Evolutionary conservation across 2,797 vertebrate species (phyloP).

Genomic region (Onychomys arenicola): DNA sequence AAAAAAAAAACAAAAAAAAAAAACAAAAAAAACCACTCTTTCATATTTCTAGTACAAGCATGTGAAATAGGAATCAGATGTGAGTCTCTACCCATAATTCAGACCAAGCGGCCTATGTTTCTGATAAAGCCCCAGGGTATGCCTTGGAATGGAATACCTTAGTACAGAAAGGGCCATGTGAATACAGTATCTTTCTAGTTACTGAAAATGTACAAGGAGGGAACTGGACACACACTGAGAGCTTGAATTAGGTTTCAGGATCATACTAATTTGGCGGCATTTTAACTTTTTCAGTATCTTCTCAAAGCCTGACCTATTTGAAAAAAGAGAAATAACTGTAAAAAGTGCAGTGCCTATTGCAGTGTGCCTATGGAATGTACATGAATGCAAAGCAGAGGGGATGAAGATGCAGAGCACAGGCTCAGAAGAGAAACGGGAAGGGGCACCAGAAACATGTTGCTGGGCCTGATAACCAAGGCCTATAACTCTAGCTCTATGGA

Average conservation of each 20-base stretch:
- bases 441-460: neutral
- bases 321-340: neutral
- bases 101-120: neutral
- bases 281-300: neutral
- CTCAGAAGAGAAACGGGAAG: neutral
- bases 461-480: neutral
- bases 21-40: neutral
- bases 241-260: neutral
- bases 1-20: too few relatives aligned
- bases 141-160: neutral
- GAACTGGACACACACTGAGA: neutral
- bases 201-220: neutral
- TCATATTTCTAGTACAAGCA: neutral
- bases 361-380: neutral
- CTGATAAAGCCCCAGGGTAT: slow-evolving; percentile 22
- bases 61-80: neutral
- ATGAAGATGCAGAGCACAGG: neutral
- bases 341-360: neutral
- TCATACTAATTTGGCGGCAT: neutral
- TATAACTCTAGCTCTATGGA: neutral
- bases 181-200: neutral
- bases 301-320: slow-evolving; percentile 10
- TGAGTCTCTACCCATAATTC: neutral
- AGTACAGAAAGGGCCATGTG: neutral
- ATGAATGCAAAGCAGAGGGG: neutral